Percentiles rank a stretch among this genome's conserved stretches.
These are phyloP conservation scores for Hesperophylax magnus DNA, from an alignment of 1,140 invertebrate species.

Conservation along the genomic window DNA sequence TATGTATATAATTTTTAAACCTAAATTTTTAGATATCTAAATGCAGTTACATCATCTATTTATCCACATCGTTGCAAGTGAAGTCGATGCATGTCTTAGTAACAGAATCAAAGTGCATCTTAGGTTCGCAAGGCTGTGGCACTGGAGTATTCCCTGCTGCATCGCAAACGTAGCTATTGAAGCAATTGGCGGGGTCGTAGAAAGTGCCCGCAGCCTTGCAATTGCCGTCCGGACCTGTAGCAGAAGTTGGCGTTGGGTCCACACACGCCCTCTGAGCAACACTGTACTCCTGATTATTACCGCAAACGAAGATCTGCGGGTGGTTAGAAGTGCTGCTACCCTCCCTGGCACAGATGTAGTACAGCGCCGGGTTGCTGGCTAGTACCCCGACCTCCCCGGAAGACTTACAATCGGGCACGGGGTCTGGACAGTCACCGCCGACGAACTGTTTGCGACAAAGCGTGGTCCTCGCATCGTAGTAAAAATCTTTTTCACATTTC, in stretches of 20 bases:
- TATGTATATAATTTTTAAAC: too few relatives aligned
- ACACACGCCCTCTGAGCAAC: neutral
- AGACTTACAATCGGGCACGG: neutral
- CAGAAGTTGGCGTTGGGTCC: neutral
- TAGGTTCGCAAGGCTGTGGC: neutral
- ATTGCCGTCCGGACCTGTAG: neutral
- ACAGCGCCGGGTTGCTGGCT: conserved; percentile 22
- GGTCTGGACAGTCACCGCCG: neutral
- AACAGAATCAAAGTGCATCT: neutral
- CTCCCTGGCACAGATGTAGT: conserved; percentile 36
- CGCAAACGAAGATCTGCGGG: conserved; percentile 40
- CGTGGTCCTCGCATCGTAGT: conserved; percentile 30
- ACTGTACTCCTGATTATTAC: conserved; percentile 2
- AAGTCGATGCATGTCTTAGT: neutral
- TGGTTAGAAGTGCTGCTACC: neutral
- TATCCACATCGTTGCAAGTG: neutral
- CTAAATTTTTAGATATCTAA: neutral
- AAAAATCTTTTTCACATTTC: conserved; percentile 25
- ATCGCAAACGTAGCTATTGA: neutral
- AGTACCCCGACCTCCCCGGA: neutral
- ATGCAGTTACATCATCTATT: neutral
- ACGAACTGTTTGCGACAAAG: neutral
- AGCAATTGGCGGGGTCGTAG: conserved; percentile 1
- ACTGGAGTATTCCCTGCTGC: neutral
- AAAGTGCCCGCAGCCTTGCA: neutral